Evolutionary conservation across 2,113 vertebrate species (phyloP).

Genomic region (Patagioenas fasciata): DNA sequence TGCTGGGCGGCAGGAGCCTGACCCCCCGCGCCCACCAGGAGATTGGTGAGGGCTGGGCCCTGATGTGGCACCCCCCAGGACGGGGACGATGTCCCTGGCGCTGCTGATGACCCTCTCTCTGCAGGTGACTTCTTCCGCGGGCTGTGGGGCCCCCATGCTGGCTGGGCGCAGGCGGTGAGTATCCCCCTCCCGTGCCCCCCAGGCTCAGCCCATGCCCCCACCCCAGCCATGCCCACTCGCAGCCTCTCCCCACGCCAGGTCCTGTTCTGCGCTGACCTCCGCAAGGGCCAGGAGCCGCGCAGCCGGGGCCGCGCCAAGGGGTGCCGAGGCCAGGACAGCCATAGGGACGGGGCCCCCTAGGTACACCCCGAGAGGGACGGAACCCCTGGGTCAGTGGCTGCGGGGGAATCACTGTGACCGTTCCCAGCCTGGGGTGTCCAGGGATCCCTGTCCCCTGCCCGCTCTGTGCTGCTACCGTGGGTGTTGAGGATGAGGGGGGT

Average conservation of each 20-base stretch:
- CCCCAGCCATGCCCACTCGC: accelerated
- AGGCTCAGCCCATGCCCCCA: accelerated
- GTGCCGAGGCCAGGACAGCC: background rate
- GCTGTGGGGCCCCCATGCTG: constrained; percentile 90
- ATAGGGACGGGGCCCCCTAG: background rate
- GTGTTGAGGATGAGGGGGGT: background rate
- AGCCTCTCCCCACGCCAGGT: constrained; percentile 69
- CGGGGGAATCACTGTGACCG: background rate
- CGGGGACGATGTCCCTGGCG: accelerated
- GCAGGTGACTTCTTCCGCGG: constrained; percentile 89
- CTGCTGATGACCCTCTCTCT: background rate
- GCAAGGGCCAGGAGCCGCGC: constrained; percentile 73
- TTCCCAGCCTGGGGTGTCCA: background rate
- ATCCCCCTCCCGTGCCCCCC: background rate
- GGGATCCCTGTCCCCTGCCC: background rate
- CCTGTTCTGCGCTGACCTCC: constrained; percentile 90
- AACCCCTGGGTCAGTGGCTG: background rate
- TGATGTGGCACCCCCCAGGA: too few relatives aligned
- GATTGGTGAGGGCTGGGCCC: constrained; percentile 77
- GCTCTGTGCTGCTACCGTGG: background rate
- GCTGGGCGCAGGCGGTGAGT: constrained; percentile 96
- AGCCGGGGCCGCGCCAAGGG: background rate
- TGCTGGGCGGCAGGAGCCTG: constrained; percentile 75
- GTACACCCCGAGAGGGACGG: background rate
- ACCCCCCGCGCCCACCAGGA: constrained; percentile 83